phyloP scores from a whole-genome alignment of 2,888 invertebrate genomes.

The Zygothrica quintamaculata region DNA sequence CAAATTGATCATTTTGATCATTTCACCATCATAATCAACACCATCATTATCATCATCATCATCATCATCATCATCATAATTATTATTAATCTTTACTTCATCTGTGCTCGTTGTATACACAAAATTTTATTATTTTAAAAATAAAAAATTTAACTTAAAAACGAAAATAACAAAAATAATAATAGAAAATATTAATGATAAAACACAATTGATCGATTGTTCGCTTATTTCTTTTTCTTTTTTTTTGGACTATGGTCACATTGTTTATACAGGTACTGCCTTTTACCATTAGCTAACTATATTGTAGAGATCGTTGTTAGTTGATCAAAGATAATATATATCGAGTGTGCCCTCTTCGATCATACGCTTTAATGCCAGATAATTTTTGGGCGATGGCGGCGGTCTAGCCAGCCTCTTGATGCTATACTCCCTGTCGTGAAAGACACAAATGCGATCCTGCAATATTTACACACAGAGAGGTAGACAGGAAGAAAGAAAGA shows the following conservation, averaged over 20 bases:
- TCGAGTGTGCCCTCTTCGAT: constrained; percentile 81
- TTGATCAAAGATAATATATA: constrained; percentile 79
- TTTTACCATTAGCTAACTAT: too few species aligned
- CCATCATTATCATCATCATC: neutral
- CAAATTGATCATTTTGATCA: too few species aligned
- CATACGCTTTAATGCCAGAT: constrained; percentile 81
- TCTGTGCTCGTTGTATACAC: constrained; percentile 29
- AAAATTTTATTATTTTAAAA: constrained; percentile 1
- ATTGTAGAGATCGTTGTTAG: too few species aligned
- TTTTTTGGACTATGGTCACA: constrained; percentile 28
- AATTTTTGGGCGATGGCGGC: constrained; percentile 82
- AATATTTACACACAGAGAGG: constrained; percentile 68
- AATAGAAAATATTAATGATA: constrained; percentile 20
- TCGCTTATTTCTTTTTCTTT: constrained; percentile 10
- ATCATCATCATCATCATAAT: neutral
- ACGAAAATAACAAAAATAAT: too few species aligned
- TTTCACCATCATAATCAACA: neutral
- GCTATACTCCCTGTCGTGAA: constrained; percentile 78
- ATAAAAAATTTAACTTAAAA: constrained; percentile 8
- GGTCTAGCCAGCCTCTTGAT: constrained; percentile 81
- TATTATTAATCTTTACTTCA: too few species aligned
- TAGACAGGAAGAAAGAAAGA: too few species aligned
- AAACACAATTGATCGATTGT: constrained; percentile 14
- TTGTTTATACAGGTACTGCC: constrained; percentile 33
- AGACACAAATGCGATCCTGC: constrained; percentile 82